Evolutionary conservation across 2,113 vertebrate genomes (phyloP), one percentile per base, ranked within the genome.

Genomic region (Neodon shergylaensis): DNA sequence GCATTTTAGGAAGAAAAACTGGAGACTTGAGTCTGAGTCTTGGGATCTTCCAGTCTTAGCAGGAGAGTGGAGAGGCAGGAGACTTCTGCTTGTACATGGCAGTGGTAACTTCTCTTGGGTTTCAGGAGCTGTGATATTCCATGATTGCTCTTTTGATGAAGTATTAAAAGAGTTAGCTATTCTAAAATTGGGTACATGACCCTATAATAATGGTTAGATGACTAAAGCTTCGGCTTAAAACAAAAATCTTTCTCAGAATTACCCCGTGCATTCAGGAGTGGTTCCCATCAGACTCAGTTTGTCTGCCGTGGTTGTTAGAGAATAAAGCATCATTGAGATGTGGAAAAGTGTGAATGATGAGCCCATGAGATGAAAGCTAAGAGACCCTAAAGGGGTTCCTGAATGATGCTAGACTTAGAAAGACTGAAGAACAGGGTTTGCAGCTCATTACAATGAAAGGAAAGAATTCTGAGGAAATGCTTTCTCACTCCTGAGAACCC

Each of bases 51-150:
- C 26, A 33, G 5, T 4, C 70, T 86, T 86, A 52, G 36, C 17
- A 70, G 78, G 9, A 52, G 19, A n/a, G 14, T 2, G 19, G 31
- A 39, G 33, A 36, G 0, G 1, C 0, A 0, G 7, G 6, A 73
- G 11, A 65, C 42, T 21, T 12, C 17, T 76, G 13, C 16, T 54
- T 88, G 24, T 58, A 47, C n/a, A 78, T 21, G 63, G 54, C 33
- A 70, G 28, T 86, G 76, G n/a, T 58, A 52, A 52, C 47, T 22
- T 6, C 8, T 78, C 52, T 87, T 63, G 52, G 33, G 31, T 95
- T 49, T 68, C 26, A 85, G 47, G 39, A 83, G 49, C 42, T 92
- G 85, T 87, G 65, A 31, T 88, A 92, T 81, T 49, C 44, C 21
- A 44, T 44, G 14, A 52, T 76, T 33, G 33, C 16, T 66, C n/a